Evolutionary conservation across 2,113 vertebrate species (phyloP), one percentile per base, ranked within the genome.

Genomic region (Euleptes europaea): DNA sequence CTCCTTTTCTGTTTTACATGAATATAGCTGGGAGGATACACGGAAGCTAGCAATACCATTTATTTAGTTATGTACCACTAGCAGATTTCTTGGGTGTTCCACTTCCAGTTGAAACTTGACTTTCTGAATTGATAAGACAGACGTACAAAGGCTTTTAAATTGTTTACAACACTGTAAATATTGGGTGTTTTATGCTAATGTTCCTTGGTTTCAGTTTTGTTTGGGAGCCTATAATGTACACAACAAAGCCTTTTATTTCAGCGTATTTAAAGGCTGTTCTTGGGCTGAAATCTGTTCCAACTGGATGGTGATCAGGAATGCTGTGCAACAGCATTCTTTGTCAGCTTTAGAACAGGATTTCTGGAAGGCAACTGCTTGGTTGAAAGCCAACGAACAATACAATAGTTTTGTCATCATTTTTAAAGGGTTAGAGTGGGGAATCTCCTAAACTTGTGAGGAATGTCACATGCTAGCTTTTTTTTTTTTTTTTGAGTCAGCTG

Each of bases 311-410:
- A 89, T 92, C 81, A 90, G 94, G 94, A 96, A 96, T 96, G 95
- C 89, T 91, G 94, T 91, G 77, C 92, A 92, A 84, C 95, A 91
- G 90, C 94, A 95, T 96, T 96, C 92, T 94, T 95, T 93, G 89
- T 94, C 85, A 88, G 92, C 91, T 95, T 95, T 92, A 92, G 92
- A 90, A 84, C 92, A 92, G 88, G 95, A 77, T 90, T 94, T 93
- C 90, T 94, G 91, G 94, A 90, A 93, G 92, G 93, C 90, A 92
- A 90, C 89, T 95, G 92, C 92, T 93, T 93, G 93, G 93, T 90
- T 87, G 88, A 91, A 90, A 89, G 92, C 94, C 92, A 93, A 60
- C 49, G 75, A 92, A 94, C 93, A 94, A 88, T 92, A 90, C 42
- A 0, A 51, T 91, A 88, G 79, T 84, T 94, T 93, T 92, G 94